Evolutionary conservation across 2,888 invertebrate genomes (phyloP), one percentile per base, ranked within the genome.

Genomic region (Pseudococcus jackbeardsleyi): DNA sequence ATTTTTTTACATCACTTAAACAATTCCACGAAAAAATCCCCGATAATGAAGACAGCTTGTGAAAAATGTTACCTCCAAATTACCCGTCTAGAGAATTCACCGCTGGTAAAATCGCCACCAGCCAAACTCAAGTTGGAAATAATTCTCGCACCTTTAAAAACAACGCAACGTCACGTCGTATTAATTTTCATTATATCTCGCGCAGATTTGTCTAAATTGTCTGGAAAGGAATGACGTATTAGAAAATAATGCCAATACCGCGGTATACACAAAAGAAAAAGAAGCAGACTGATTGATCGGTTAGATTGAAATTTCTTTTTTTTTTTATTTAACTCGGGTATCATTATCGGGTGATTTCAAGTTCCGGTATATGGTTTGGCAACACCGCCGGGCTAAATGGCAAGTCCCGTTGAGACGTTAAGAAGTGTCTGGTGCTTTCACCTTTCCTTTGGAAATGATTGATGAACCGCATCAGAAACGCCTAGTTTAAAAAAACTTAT

Each of bases 401-500:
- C n/a, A 85, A 85, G 50, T 39, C 85, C 85, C 59, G 85, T 85
- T 64, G 59, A 85, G 59, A 85, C 85, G 85, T 85, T 85, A 85
- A 85, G 85, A 85, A 59, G 42, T 82, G 79, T 82, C 79, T 82
- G 46, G 79, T n/a, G 79, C 68, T 72, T 77, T 72, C 72, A 68
- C 86, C 68, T 72, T 64, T 86, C 68, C n/a, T 59, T 85, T 42
- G 72, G 42, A 48, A 82, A 86, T 86, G 86, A 86, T 86, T 86
- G 86, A 86, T 86, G 86, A 86, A 86, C n/a, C 72, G 86, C 50
- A 86, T 72, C 72, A 77, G 86, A 86, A 86, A 86, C 86, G 86
- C 86, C 86, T 86, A 42, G 72, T 68, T 86, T 86, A 46, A 86
- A 72, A 33, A 86, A 86, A 72, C 64, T 68, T 54, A 50, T 46